Evolutionary conservation across 2,113 vertebrate genomes (phyloP), one percentile per base, ranked within the genome.

Genomic region (Myotis davidii): DNA sequence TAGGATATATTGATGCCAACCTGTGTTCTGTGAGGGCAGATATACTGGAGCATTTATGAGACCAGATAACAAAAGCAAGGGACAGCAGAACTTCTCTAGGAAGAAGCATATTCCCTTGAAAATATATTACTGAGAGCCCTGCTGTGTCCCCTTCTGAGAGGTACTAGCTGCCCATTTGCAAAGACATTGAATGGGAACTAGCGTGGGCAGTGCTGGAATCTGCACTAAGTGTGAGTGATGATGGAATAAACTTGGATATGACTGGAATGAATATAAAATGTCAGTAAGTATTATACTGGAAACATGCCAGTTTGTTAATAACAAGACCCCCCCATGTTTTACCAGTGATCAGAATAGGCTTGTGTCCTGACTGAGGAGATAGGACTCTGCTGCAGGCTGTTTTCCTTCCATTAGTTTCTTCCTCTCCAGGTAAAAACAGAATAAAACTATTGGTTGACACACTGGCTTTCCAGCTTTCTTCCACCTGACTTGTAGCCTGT

Each of bases 381-480:
- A 27, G 48, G 70, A 69, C 25, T 76, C 74, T 18, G 29, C 34
- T 93, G 64, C 25, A 56, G 42, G 42, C 65, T 85, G 5, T 56
- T 69, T 96, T 88, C 17, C 77, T 72, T 39, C 82, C 39, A 93
- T 39, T 73, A 34, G 37, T 87, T 59, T 83, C 29, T 48, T 79
- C 86, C 67, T 94, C 78, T 87, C 54, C 85, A 90, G 45, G 72
- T 95, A 54, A 90, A 90, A 95, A 90, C 21, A 76, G 29, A 90
- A 77, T 79, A 83, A 81, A 86, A 37, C 54, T 59, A 74, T 14
- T 92, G 32, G 56, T 77, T 65, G 29, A 50, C 27, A 81, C 52
- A 87, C 13, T 76, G 65, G 37, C 64, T 94, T 85, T 27, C 48
- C 39, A 32, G 16, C 79, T 92, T 90, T 85, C 45, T 90, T 65